Base-by-base conservation (phyloP, 1,140 invertebrate species). In the Nebria ingens region DNA sequence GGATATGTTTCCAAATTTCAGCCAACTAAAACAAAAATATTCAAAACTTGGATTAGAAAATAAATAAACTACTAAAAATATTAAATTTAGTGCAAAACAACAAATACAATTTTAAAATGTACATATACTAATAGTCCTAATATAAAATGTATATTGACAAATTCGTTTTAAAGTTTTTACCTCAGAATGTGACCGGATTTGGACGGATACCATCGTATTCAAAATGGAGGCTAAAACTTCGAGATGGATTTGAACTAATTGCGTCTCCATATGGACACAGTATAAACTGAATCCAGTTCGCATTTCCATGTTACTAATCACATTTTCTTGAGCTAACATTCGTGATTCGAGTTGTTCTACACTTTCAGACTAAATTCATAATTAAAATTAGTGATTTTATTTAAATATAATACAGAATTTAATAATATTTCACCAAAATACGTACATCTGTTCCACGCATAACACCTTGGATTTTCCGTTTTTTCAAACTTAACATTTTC, bases 181-280 rank as follows among this genome's bases (percentile, higher is more conserved):
- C 73, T 86, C 81, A 19, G 76, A 72, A 68, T 83, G 79, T 6
- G 80, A 76, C 55, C 72, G 74, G 21, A 79, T 76, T 65, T 84
- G 76, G 13, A 84, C 77, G 54, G 73, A 74, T 1, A 82, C 78
- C 56, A 86, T 75, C 55, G 75, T 77, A 53, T 79, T 76, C 1
- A 86, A 63, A 23, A 85, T 77, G 3, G 79, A 75, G 2, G 79
- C 80, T 3, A 87, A 69, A 53, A 83, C 80, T 62, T 83, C 82
- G 54, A 86, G 69, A 65, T 86, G 79, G 1, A 79, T 76, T 61
- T 85, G 82, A 19, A 87, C 81, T 21, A 86, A 65, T 59, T 85
- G 84, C 0, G 84, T 85, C 67, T 87, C 84, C 78, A 85, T 79
- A 62, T 85, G 81, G 9, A 86, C 72, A 65, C 84, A 86, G 61